phyloP scores from a whole-genome alignment of 2,113 vertebrate genomes.

The Myotis brandtii region DNA sequence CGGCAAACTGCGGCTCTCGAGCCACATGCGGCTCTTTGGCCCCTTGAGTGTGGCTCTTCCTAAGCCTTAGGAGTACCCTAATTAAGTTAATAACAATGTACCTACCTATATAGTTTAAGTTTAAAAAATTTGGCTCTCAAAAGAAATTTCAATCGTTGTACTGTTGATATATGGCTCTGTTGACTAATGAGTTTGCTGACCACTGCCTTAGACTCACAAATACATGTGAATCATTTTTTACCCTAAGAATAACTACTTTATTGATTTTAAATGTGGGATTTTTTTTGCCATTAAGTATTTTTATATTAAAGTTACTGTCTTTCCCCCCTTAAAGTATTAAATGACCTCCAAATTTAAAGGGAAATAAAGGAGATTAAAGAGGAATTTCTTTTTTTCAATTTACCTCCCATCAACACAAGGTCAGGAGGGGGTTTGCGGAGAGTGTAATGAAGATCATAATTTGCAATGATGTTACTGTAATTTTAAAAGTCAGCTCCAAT shows the following conservation, averaged over 20 bases:
- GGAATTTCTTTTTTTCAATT: background rate
- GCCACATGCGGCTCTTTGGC: no score
- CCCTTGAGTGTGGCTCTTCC: no score
- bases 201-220: background rate
- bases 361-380: background rate
- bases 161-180: no score
- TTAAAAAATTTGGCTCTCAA: no score
- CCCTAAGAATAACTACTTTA: conserved; percentile 17
- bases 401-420: background rate
- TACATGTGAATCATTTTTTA: conserved; percentile 1
- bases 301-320: background rate
- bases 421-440: background rate
- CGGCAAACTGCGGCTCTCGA: no score
- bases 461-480: background rate
- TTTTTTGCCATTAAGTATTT: conserved; percentile 21
- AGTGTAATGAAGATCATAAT: background rate
- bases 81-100: no score
- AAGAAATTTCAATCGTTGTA: no score
- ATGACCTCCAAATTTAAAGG: conserved; percentile 16
- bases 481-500: background rate
- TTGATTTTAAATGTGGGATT: background rate
- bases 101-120: no score
- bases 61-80: no score
- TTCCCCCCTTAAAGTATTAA: background rate
- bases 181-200: no score